Evolutionary conservation across 2,888 invertebrate genomes (phyloP).

Genomic region (Hyles lineata): DNA sequence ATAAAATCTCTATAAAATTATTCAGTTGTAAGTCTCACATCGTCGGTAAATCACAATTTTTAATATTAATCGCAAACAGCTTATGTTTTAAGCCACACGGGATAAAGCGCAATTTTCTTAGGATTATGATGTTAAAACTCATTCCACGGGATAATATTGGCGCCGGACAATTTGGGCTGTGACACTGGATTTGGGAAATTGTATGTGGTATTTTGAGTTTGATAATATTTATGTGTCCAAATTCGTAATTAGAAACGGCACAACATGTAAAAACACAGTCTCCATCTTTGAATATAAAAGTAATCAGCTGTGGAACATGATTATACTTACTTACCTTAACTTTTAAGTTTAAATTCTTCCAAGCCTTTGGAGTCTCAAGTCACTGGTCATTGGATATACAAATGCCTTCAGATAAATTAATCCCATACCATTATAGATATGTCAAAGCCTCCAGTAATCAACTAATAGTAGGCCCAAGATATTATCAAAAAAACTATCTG

Average conservation of each 20-base stretch:
- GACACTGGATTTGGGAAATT: background rate
- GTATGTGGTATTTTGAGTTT: background rate
- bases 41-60: background rate
- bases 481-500: slow-evolving; percentile 6
- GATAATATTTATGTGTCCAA: background rate
- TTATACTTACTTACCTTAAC: no score
- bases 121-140: slow-evolving; percentile 7
- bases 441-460: background rate
- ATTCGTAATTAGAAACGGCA: no score
- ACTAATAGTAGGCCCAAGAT: background rate
- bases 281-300: no score
- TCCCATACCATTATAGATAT: background rate
- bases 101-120: slow-evolving; percentile 1
- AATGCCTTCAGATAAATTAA: background rate
- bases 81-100: background rate
- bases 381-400: background rate
- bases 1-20: no score
- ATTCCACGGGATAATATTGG: slow-evolving; percentile 2
- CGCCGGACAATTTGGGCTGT: background rate
- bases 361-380: background rate
- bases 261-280: no score
- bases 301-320: no score
- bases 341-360: no score
- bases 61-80: background rate
- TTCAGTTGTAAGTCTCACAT: no score